phyloP scores from a whole-genome alignment of 2,113 vertebrate species.

The Notothenia coriiceps region DNA sequence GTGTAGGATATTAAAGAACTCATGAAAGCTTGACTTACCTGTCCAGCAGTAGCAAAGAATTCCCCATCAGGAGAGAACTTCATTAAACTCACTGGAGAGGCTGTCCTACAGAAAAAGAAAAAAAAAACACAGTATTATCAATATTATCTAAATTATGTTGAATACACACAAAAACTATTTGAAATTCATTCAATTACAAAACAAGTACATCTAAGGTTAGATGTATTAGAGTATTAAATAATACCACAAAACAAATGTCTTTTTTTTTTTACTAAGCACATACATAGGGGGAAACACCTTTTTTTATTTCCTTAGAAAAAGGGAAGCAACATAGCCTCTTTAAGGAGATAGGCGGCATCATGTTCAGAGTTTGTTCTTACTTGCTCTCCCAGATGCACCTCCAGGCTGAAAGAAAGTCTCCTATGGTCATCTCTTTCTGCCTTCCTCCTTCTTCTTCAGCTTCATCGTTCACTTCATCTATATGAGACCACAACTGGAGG shows the following conservation, averaged over 20 bases:
- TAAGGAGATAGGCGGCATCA: neutral
- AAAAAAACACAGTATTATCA: neutral
- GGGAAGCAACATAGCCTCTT: neutral
- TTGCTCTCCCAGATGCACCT: constrained; percentile 95
- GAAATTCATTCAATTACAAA: neutral
- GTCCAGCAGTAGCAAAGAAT: constrained; percentile 97
- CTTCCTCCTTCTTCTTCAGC: constrained; percentile 67
- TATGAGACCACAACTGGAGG: constrained; percentile 93
- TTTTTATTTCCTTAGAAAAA: neutral
- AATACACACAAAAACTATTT: neutral
- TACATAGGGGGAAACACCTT: no score
- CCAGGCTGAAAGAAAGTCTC: constrained; percentile 84
- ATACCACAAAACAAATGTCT: neutral
- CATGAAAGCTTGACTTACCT: constrained; percentile 79
- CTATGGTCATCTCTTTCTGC: constrained; percentile 41
- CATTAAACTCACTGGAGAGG: constrained; percentile 92
- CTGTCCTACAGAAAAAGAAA: constrained; percentile 84
- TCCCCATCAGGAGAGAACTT: constrained; percentile 97
- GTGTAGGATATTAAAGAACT: neutral
- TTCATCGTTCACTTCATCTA: constrained; percentile 73
- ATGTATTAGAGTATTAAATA: neutral
- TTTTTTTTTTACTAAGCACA: no score
- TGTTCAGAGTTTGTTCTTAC: constrained; percentile 83
- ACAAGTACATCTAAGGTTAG: neutral
- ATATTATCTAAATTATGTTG: neutral